Conservation (phyloP, 2,797 vertebrate genomes). For the Toxotes lorentzi region DNA sequence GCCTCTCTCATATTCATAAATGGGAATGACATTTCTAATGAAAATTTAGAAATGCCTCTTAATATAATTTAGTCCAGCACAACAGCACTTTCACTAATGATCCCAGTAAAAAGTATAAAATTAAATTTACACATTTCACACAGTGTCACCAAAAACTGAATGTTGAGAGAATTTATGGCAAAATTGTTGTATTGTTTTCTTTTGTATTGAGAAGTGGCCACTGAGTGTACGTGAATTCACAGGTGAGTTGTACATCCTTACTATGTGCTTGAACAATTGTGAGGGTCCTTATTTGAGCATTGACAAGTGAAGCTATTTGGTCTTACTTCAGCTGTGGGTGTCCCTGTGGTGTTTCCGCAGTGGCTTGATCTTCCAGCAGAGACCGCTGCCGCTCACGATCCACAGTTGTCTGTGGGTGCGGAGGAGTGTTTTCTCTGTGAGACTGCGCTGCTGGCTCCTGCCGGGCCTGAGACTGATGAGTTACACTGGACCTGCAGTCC, state of each 20-base stretch:
- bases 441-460: neutral
- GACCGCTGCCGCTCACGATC: slow-evolving; percentile 41
- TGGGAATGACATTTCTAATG: neutral
- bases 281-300: neutral
- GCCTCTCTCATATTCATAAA: neutral
- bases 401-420: neutral
- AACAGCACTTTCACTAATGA: neutral
- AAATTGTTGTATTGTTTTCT: neutral
- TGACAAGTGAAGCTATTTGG: neutral
- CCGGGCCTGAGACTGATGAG: slow-evolving; percentile 17
- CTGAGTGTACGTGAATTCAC: neutral
- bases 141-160: neutral
- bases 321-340: slow-evolving; percentile 90
- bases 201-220: too few species aligned
- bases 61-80: neutral
- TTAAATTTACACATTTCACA: neutral
- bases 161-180: neutral
- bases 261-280: neutral
- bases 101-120: neutral
- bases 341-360: slow-evolving; percentile 80
- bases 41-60: neutral
- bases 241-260: neutral
- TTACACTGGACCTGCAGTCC: slow-evolving; percentile 8
- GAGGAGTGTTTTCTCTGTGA: slow-evolving; percentile 2
- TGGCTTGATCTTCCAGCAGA: slow-evolving; percentile 48